Base-by-base conservation (phyloP, 1,140 invertebrate species). In the Atta colombica region DNA sequence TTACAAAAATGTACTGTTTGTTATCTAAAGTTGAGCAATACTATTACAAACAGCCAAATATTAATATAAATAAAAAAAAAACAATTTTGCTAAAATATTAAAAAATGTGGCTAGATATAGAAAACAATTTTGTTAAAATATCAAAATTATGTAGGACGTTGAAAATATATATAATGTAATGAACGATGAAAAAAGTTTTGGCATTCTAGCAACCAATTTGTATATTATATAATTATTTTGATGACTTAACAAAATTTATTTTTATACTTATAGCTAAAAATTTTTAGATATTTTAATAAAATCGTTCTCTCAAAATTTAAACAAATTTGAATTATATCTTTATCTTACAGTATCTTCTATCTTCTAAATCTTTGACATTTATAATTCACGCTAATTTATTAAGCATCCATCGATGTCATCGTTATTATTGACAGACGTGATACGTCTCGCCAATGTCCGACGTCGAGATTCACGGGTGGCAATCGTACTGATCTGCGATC, bases 401-500 rank as follows among this genome's bases (percentile, higher is more conserved):
- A 14, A 12, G 18, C 39, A 25, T 35, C 12, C 2, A 35, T 61
- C 65, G 28, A 10, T 16, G 61, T 63, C 55, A 28, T 81, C 31
- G 16, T 61, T 39, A 7, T 16, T 35, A 18, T 80, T 21, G 53
- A 82, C 68, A 60, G n/a, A 61, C 55, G n/a, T 55, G 69, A 74
- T 74, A 61, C 49, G 39, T 16, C 49, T n/a, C 10, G 8, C 25
- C 5, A 66, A 60, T 49, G 60, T 81, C 21, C 31, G 51, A 66
- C 7, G 60, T 68, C 28, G 60, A 69, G n/a, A 2, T 39, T 80
- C 31, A 55, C 51, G 77, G 80, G 69, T 84, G 80, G 69, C 58
- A 84, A 75, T 84, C 69, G 69, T 28, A 35, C 69, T 74, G 86
- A 90, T 87, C 77, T 81, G 51, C 69, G 88, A 90, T 90, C 89